phyloP scores from a whole-genome alignment of 2,888 invertebrate genomes.

The Galeruca laticollis region DNA sequence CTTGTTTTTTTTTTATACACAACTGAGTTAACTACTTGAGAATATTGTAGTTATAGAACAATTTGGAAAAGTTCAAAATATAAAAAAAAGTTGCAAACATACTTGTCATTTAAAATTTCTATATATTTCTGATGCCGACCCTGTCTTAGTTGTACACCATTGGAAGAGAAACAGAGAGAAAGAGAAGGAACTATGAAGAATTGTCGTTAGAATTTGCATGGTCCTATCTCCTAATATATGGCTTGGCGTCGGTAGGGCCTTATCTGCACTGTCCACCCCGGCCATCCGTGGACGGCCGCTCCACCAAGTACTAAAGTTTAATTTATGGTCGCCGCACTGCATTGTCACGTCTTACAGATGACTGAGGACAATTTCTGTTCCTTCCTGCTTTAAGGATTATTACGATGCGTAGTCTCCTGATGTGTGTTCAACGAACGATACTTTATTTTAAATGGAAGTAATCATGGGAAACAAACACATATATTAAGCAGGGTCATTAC shows the following conservation, averaged over 20 bases:
- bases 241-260: conserved; percentile 57
- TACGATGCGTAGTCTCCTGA: conserved; percentile 6
- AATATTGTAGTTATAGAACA: too few species aligned
- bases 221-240: conserved; percentile 65
- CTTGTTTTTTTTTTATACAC: too few species aligned
- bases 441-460: neutral
- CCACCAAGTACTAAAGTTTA: conserved; percentile 67
- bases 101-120: too few species aligned
- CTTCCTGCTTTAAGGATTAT: conserved; percentile 23
- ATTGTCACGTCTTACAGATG: conserved; percentile 68
- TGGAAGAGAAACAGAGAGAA: conserved; percentile 25
- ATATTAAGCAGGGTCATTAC: too few species aligned
- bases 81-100: too few species aligned
- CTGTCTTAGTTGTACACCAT: conserved; percentile 3
- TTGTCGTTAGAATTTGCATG: conserved; percentile 61
- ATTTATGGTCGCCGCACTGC: conserved; percentile 66
- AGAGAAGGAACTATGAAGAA: conserved; percentile 37
- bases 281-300: conserved; percentile 58
- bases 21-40: too few species aligned
- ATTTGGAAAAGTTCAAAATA: too few species aligned
- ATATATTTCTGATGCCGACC: neutral
- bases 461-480: neutral
- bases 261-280: conserved; percentile 67
- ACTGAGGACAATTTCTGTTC: conserved; percentile 55
- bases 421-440: conserved; percentile 4